These are phyloP conservation scores for Poecile atricapillus DNA, from an alignment of 2,113 vertebrate genomes.

Conservation along the genomic window DNA sequence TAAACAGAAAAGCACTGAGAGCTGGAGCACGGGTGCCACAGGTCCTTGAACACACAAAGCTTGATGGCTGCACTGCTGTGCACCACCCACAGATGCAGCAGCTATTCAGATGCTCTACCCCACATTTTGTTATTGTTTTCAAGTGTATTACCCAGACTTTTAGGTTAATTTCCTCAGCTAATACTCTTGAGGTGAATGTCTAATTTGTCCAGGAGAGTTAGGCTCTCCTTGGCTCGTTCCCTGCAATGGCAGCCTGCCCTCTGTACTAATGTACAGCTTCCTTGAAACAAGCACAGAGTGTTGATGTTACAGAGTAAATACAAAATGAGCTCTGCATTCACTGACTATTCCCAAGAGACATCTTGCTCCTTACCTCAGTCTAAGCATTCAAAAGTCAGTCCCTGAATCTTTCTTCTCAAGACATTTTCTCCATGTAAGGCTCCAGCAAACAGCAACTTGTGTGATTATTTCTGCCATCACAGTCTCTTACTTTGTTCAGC, in stretches of 20 bases:
- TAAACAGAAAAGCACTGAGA: neutral
- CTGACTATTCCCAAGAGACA: neutral
- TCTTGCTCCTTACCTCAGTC: neutral
- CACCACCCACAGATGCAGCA: neutral
- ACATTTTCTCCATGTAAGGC: neutral
- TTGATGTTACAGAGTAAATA: neutral
- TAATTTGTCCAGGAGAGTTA: neutral
- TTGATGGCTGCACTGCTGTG: neutral
- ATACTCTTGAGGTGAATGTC: neutral
- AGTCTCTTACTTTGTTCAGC: conserved; percentile 50
- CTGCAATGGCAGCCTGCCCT: conserved; percentile 26
- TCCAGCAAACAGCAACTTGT: conserved; percentile 24
- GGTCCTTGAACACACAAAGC: neutral
- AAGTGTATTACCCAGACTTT: neutral
- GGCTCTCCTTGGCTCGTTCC: neutral
- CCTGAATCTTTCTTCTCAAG: neutral
- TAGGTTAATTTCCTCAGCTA: neutral
- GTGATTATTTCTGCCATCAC: conserved; percentile 35
- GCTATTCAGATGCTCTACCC: neutral
- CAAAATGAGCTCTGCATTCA: neutral
- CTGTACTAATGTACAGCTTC: neutral
- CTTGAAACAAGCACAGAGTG: neutral
- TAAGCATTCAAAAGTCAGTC: neutral
- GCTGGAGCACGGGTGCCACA: neutral
- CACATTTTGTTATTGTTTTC: neutral